These are phyloP conservation scores for Ceratoteleas bidentatus DNA, from an alignment of 1,140 invertebrate species.

Conservation along the genomic window DNA sequence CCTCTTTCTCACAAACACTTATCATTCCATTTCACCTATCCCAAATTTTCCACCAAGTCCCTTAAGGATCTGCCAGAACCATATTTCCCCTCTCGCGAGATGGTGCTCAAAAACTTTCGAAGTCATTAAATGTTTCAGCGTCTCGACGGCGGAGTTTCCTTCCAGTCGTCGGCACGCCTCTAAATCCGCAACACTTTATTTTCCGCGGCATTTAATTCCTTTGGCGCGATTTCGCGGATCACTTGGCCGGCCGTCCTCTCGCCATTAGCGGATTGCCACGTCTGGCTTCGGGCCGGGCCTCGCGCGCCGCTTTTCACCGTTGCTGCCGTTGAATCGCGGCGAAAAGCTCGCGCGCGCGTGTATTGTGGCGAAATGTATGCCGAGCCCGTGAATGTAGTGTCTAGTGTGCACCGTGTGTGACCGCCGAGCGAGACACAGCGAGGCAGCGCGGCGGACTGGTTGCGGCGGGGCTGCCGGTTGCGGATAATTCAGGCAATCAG, in stretches of 20 bases:
- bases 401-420: slow-evolving; percentile 10
- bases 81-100: too few relatives aligned
- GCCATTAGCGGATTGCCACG: slow-evolving; percentile 27
- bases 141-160: too few relatives aligned
- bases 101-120: too few relatives aligned
- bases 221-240: slow-evolving; percentile 33
- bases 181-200: slow-evolving; percentile 52
- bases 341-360: too few relatives aligned
- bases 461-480: slow-evolving; percentile 74
- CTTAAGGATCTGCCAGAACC: too few relatives aligned
- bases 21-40: too few relatives aligned
- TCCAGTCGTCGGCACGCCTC: background rate
- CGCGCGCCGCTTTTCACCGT: slow-evolving; percentile 1
- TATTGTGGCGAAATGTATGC: background rate
- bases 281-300: slow-evolving; percentile 19
- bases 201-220: slow-evolving; percentile 48
- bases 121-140: background rate
- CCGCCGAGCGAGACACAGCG: slow-evolving; percentile 9
- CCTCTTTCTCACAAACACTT: too few relatives aligned
- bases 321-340: background rate
- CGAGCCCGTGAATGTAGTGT: slow-evolving; percentile 27
- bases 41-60: too few relatives aligned
- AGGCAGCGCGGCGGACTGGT: slow-evolving; percentile 64
- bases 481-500: slow-evolving; percentile 82
- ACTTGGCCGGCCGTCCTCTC: slow-evolving; percentile 11